A percentile compares a stretch with the other conserved stretches of the same genome.
Evolutionary conservation across 1,140 invertebrate species (phyloP).

Genomic region (Drosophila orosa): DNA sequence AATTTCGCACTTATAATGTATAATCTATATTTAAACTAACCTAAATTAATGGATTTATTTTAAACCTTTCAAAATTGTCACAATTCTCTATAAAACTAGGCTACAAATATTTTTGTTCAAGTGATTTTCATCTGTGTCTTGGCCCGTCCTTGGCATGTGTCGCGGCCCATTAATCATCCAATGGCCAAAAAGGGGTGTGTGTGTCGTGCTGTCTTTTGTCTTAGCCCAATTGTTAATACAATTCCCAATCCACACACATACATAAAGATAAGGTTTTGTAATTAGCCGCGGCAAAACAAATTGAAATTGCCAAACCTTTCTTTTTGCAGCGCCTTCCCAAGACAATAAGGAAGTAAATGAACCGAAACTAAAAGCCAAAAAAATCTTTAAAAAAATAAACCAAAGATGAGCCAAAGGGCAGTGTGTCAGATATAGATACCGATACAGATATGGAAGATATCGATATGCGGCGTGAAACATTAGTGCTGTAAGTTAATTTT

Average conservation of each 20-base stretch:
- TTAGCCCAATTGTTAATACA: conserved; percentile 53
- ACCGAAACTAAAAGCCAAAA: conserved; percentile 45
- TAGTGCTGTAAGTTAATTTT: conserved; percentile 73
- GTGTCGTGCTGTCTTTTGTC: conserved; percentile 47
- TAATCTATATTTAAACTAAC: background rate
- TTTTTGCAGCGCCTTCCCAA: conserved; percentile 35
- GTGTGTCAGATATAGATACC: conserved; percentile 58
- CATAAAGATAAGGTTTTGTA: conserved; percentile 51
- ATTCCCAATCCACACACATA: conserved; percentile 35
- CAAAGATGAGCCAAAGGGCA: conserved; percentile 66
- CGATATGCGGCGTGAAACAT: conserved; percentile 67
- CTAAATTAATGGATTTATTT: background rate
- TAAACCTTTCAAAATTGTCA: too few relatives aligned
- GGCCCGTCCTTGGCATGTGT: conserved; percentile 70
- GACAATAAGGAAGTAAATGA: conserved; percentile 80
- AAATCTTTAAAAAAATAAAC: background rate
- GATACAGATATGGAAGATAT: conserved; percentile 32
- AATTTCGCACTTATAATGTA: too few relatives aligned
- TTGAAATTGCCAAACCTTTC: conserved; percentile 52
- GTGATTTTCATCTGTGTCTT: conserved; percentile 4
- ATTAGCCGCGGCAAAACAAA: conserved; percentile 62
- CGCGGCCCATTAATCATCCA: conserved; percentile 76
- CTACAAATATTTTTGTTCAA: background rate
- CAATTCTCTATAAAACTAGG: background rate
- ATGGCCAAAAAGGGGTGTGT: conserved; percentile 51